Conservation (phyloP, 1,140 invertebrate genomes). For the Tetragonula clypearis region DNA sequence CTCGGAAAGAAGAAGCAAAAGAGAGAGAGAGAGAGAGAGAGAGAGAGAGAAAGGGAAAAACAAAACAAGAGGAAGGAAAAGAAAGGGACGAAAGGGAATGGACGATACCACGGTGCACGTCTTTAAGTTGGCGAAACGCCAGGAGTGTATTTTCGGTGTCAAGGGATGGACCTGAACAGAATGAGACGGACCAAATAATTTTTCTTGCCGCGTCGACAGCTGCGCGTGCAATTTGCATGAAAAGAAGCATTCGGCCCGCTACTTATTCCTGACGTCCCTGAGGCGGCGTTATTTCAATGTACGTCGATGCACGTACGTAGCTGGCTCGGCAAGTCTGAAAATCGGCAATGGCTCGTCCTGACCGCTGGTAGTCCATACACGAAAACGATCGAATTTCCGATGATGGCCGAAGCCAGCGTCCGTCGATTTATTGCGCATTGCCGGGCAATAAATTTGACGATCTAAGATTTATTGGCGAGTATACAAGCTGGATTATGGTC, state of each 20-base stretch:
- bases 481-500: background rate
- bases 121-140: slow-evolving; percentile 66
- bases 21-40: too few relatives aligned
- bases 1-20: background rate
- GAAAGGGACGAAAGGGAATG: background rate
- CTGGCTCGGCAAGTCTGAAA: background rate
- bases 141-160: slow-evolving; percentile 71
- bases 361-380: background rate
- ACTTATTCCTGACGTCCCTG: slow-evolving; percentile 21
- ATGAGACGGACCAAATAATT: slow-evolving; percentile 69
- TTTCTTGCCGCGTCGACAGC: slow-evolving; percentile 68
- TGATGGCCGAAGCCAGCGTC: too few relatives aligned
- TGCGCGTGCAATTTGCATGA: slow-evolving; percentile 61
- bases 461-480: background rate
- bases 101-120: slow-evolving; percentile 50
- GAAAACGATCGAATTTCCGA: background rate
- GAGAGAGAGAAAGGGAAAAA: background rate
- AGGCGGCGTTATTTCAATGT: slow-evolving; percentile 10
- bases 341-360: background rate
- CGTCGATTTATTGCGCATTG: background rate
- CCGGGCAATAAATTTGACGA: background rate
- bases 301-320: background rate
- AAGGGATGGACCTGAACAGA: slow-evolving; percentile 59
- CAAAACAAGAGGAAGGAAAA: background rate
- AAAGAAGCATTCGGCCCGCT: slow-evolving; percentile 28